Base-by-base conservation (phyloP, 1,140 invertebrate genomes). In the Piezodorus guildinii region DNA sequence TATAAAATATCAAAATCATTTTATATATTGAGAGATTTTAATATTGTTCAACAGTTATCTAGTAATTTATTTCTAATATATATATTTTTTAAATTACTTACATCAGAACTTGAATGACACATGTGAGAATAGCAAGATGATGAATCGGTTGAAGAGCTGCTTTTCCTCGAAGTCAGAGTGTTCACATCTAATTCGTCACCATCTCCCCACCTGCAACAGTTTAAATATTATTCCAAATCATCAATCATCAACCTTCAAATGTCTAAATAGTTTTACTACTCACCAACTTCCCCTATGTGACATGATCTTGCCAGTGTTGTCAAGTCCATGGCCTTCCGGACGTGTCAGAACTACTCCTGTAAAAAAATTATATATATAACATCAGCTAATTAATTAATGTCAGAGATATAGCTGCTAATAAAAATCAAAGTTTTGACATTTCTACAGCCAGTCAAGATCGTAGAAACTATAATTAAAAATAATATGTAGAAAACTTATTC, bases 141-240 rank as follows among this genome's bases (percentile, higher is more conserved):
- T 3, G 81, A 82, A 67, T 83, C 81, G 14, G 81, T 82, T 0
- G 81, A 83, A 23, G 81, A 82, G 61, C 80, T 82, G 69, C 79
- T 82, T 73, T 83, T 83, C 46, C 81, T 74, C 23, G 80, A 70
- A 16, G 68, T 61, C 25, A 70, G 46, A 60, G 60, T 65, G 51
- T 54, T 65, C 14, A 56, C 43, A 45, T 65, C 66, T 23, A 65
- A 34, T 64, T 70, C 69, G 19, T 66, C 66, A 4, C 62, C 64
- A 23, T 68, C 67, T 19, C 67, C 63, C 69, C 67, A 68, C 69
- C 67, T 68, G 61, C 8, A 30, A 3, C 27, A n/a, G 52, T 21
- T 34, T 8, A 49, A 6, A 23, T 23, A 49, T 58, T 15, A 63
- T n/a, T 17, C 21, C 6, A 34, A 3, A 46, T 46, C 45, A 46